Base-by-base conservation (phyloP, 1,140 invertebrate genomes). In the Acromyrmex echinatior region DNA sequence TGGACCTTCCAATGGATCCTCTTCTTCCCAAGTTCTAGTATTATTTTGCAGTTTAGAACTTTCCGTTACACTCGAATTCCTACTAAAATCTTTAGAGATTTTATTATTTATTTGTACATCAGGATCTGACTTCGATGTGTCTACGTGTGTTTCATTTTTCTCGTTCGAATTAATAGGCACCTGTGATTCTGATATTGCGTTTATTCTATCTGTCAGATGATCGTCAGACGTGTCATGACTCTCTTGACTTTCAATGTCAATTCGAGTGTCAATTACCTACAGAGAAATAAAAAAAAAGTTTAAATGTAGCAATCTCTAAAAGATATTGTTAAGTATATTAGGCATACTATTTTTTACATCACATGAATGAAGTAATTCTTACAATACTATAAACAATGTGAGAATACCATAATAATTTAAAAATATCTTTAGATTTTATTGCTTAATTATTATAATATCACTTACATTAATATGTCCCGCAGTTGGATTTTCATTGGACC, bases 1-100 rank as follows among this genome's bases (percentile, higher is more conserved):
- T 6, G 95, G 90, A 3, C 95, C 95, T 87, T 95, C 95, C 2
- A 95, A 28, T 0, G 94, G 94, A 93, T 95, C 95, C 0, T 94
- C 92, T 2, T 94, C 92, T 0, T 94, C 92, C 60, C 28, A 66
- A 63, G 65, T 16, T n/a, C 70, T 49, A 2, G 14, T 10, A 63
- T 35, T 12, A 80, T 10, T 53, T 53, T 60, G 51, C 21, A 51
- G 10, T 28, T 3, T 90, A 7, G 16, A 14, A 10, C 51, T 80
- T 76, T 53, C 9, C 18, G 35, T n/a, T 4, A 39, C 18, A 14
- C 49, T 31, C n/a, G 14, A 28, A 31, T 39, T 21, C 0, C 10
- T 62, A 31, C 6, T 63, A 7, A 56, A 31, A 35, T 73, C 21
- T 51, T 78, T 65, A 4, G 12, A 3, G 3, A 16, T 3, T 9